Evolutionary conservation across 2,113 vertebrate genomes (phyloP).

Genomic region (Parus major): DNA sequence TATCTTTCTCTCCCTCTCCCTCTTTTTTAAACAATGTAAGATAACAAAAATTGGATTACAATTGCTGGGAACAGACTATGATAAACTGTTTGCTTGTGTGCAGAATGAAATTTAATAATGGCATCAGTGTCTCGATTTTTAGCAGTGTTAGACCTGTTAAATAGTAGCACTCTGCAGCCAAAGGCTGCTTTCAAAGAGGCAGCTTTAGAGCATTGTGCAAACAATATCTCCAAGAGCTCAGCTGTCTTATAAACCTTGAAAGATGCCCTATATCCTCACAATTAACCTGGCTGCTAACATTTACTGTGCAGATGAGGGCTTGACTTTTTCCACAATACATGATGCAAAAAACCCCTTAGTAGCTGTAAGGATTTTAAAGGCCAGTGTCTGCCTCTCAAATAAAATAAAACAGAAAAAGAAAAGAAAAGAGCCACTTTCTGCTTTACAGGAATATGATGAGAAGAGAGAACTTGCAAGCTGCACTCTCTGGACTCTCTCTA

Average conservation of each 20-base stretch:
- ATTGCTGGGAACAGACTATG: slow-evolving; percentile 66
- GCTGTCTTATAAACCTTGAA: slow-evolving; percentile 9
- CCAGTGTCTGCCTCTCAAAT: not conserved
- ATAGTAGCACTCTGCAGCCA: slow-evolving; percentile 5
- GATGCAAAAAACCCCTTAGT: not conserved
- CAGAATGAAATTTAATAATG: slow-evolving; percentile 46
- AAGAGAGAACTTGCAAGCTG: not conserved
- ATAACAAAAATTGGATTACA: slow-evolving; percentile 73
- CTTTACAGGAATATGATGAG: not conserved
- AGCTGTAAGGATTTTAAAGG: slow-evolving; percentile 14
- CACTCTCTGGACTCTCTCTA: not conserved
- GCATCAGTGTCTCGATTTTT: slow-evolving; percentile 39
- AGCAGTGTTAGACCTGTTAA: slow-evolving; percentile 36
- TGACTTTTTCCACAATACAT: slow-evolving; percentile 4
- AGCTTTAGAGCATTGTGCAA: not conserved
- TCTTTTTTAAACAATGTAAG: slow-evolving; percentile 42
- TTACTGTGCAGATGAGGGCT: slow-evolving; percentile 18
- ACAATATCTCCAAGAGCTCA: not conserved
- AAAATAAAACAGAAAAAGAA: not conserved
- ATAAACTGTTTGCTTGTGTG: slow-evolving; percentile 69
- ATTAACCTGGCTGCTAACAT: slow-evolving; percentile 42
- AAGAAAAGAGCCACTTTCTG: not conserved
- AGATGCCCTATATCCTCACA: not conserved
- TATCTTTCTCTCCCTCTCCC: slow-evolving; percentile 12
- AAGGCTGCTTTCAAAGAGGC: slow-evolving; percentile 21